Evolutionary conservation across 1,140 invertebrate genomes (phyloP), one percentile per base, ranked within the genome.

Genomic region (Druon quercuslanigerum): DNA sequence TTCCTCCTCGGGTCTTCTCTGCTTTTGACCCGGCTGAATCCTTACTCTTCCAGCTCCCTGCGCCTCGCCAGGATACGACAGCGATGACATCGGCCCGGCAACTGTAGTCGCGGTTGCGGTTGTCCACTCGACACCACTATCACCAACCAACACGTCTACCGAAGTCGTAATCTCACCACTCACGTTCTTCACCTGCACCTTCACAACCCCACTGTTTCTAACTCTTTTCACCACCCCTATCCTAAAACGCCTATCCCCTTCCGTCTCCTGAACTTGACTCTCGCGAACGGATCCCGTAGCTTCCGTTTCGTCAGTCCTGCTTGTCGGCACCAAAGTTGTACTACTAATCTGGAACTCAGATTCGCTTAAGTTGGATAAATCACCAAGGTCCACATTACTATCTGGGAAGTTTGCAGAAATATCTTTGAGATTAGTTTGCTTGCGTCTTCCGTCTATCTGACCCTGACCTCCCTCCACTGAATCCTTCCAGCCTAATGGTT

Each of bases 41-140:
- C 78, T 85, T 79, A 83, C 74, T 78, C 81, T 83, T 87, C 84
- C 87, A 83, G 83, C 87, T 82, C 87, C 88, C 85, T 84, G 80
- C 87, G 83, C 85, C 83, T 86, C 84, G 74, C 83, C 83, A 78
- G 86, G 80, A 83, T 85, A 86, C 86, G 87, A 88, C 84, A 84
- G 83, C 82, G 87, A 84, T 87, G 88, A 89, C 89, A 90, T 90
- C 88, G 89, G 89, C 88, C 78, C 87, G 86, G 87, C 77, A 80
- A 86, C 86, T 88, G 85, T 85, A 78, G 83, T 87, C 84, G 82
- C 86, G 78, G 77, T 82, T 76, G 79, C 86, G 78, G 75, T 82
- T 76, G 79, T 84, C 83, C 81, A 84, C 81, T 84, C 84, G 81
- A 86, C 83, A 88, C 84, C 84, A 84, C 71, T 78, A 80, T 75